Evolutionary conservation across 2,888 invertebrate genomes (phyloP), one percentile per base, ranked within the genome.

Genomic region (Mayetiola destructor): DNA sequence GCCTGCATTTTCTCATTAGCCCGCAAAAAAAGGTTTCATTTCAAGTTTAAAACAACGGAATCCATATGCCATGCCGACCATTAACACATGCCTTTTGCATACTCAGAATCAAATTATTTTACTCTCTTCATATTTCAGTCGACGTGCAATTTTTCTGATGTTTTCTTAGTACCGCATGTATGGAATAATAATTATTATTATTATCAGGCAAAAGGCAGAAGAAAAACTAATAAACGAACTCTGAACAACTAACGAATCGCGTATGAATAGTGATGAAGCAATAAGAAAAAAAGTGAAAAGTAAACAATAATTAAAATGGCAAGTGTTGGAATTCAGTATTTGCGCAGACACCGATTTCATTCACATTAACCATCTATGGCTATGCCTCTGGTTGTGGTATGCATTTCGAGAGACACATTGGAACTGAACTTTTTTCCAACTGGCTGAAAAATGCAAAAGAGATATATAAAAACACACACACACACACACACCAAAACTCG

Each of bases 321-420:
- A 48, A 48, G 48, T 48, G 48, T 48, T 48, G 48, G 48, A 48
- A 48, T 48, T 48, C 48, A 48, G n/a, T n/a, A n/a, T 48, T 48
- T 48, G 48, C 27, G 27, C 48, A 27, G 27, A 48, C 16, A 48
- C 27, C 23, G 14, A 23, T 39, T 21, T n/a, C 2, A 23, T 23
- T 14, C 12, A 21, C 42, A 14, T 20, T 12, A 18, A 12, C 27
- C 27, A 48, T n/a, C 27, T n/a, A 16, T 2, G 48, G n/a, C 42
- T 16, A 42, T 14, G 12, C 42, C 12, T 23, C 48, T 2, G 16
- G n/a, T n/a, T n/a, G n/a, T n/a, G n/a, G n/a, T n/a, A n/a, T n/a
- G n/a, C n/a, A n/a, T n/a, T n/a, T n/a, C n/a, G n/a, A n/a, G n/a
- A n/a, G n/a, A n/a, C n/a, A n/a, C n/a, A n/a, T n/a, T 32, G 32